Evolutionary conservation across 2,113 vertebrate genomes (phyloP), one percentile per base, ranked within the genome.

Genomic region (Halichoerus grypus): DNA sequence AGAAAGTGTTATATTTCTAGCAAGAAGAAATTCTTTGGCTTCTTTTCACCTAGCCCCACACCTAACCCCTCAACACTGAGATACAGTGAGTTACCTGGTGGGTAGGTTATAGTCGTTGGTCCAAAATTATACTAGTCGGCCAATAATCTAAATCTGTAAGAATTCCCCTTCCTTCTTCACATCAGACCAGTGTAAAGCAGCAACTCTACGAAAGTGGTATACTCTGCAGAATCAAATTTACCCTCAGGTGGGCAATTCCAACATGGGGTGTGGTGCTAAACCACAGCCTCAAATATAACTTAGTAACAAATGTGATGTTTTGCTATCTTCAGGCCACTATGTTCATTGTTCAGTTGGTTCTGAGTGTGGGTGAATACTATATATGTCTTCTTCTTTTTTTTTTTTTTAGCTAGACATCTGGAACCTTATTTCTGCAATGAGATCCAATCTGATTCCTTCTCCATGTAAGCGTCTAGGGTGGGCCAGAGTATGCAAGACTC

Each of bases 1-100:
- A 74, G 24, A 92, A 76, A 95, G 9, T 74, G 18, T 16, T 91
- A 39, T 42, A 88, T 76, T 88, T 88, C 36, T 55, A 95, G 88
- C 13, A 79, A 79, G 51, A 74, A 90, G 8, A 71, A 55, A 86
- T 53, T 72, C 0, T 67, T 72, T 92, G 42, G n/a, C n/a, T 83
- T 36, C 46, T 91, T 87, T 89, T 57, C 65, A 82, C 9, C 12
- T 13, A 72, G 6, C 0, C 19, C 4, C 16, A 31, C 11, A 15
- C 28, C 26, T 72, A 84, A 88, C 3, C 80, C 26, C 28, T 67
- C 39, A 61, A 13, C 36, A 61, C 6, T 59, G 36, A 91, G 26
- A 26, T 80, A 5, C 1, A 59, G 0, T 57, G 21, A 91, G 36
- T 49, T 84, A 53, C 22, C 33, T 51, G 55, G 7, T 33, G 14